Evolutionary conservation across 2,888 invertebrate genomes (phyloP).

Genomic region (Mycalesis mineus): DNA sequence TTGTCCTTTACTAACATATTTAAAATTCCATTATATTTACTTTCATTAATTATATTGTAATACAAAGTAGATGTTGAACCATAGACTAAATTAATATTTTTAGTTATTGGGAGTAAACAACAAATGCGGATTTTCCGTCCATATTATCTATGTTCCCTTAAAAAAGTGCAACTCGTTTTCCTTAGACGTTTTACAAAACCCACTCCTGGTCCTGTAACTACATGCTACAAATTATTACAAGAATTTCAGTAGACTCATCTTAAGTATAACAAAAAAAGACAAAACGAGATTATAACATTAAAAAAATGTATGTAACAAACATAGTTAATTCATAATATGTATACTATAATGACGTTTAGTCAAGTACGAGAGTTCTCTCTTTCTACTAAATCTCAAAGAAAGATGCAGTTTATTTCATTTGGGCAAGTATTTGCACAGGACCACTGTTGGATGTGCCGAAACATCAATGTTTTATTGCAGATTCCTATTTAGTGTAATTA

Average conservation of each 20-base stretch:
- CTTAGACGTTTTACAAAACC: neutral
- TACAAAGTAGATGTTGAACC: neutral
- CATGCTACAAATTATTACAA: neutral
- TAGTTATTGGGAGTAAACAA: neutral
- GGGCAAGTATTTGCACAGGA: neutral
- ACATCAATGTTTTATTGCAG: conserved; percentile 63
- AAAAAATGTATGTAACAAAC: neutral
- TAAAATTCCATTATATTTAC: conserved; percentile 14
- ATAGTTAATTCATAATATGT: neutral
- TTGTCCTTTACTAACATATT: conserved; percentile 34
- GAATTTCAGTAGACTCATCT: neutral
- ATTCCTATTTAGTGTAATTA: conserved; percentile 71
- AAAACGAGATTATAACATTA: neutral
- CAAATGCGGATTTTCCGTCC: conserved; percentile 20
- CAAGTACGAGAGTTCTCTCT: too few species aligned
- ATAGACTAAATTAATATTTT: conserved; percentile 6
- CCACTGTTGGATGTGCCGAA: conserved; percentile 12
- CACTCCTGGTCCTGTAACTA: neutral
- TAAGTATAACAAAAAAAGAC: neutral
- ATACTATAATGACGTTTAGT: neutral
- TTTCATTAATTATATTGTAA: conserved; percentile 8
- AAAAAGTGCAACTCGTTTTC: neutral
- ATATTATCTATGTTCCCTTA: neutral
- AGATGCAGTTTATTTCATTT: neutral
- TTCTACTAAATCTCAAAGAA: too few species aligned